Evolutionary conservation across 2,797 vertebrate species (phyloP).

Genomic region (Sandelia bainsii): DNA sequence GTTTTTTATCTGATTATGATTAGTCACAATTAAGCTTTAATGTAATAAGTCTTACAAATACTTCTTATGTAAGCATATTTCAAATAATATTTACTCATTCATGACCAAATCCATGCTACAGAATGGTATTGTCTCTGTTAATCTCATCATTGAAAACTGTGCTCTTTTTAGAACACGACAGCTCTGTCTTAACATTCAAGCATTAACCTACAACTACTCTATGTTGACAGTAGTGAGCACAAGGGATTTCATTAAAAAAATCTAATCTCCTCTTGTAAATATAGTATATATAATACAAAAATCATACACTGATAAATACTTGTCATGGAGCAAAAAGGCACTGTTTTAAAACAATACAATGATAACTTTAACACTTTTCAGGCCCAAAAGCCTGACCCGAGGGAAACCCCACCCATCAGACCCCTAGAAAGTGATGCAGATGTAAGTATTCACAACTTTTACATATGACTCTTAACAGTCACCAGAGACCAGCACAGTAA

Average conservation of each 20-base stretch:
- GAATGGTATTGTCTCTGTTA: constrained; percentile 7
- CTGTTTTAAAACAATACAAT: neutral
- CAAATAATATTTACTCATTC: neutral
- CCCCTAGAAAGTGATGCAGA: constrained; percentile 84
- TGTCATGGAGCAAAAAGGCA: neutral
- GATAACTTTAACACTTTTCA: constrained; percentile 53
- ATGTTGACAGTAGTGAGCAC: neutral
- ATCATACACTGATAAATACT: neutral
- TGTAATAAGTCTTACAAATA: neutral
- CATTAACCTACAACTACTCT: constrained; percentile 1
- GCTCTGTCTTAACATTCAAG: neutral
- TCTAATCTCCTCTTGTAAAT: neutral
- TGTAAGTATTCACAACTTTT: constrained; percentile 69
- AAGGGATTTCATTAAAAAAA: neutral
- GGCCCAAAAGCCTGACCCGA: constrained; percentile 71
- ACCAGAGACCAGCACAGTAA: neutral
- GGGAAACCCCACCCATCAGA: constrained; percentile 72
- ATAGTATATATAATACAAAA: neutral
- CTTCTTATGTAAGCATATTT: constrained; percentile 5
- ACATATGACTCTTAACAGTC: neutral
- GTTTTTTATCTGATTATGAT: constrained; percentile 2
- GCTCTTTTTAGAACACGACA: constrained; percentile 3
- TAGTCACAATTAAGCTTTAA: constrained; percentile 5
- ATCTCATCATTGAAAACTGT: constrained; percentile 21
- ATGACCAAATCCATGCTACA: too few species aligned